Conservation (phyloP, 2,888 invertebrate genomes). For the Erebia epiphron region DNA sequence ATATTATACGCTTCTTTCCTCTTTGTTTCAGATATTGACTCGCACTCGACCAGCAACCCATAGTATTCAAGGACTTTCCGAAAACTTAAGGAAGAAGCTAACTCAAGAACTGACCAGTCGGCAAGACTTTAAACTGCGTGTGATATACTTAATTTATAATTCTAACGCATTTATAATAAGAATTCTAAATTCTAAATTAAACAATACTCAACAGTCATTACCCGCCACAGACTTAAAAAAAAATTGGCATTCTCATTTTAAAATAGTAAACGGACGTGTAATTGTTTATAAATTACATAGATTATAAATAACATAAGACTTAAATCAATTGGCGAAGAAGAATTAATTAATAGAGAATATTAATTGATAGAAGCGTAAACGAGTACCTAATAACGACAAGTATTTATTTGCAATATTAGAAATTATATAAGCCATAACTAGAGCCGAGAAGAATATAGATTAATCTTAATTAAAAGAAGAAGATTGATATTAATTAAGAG, state of each 20-base stretch:
- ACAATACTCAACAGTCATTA: constrained; percentile 23
- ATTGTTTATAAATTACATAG: not conserved
- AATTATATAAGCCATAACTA: not conserved
- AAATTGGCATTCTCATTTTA: not conserved
- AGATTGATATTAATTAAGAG: not conserved
- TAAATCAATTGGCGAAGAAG: not conserved
- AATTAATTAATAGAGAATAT: not conserved
- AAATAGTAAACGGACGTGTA: not conserved
- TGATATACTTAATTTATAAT: constrained; percentile 58
- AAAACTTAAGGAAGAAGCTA: constrained; percentile 16
- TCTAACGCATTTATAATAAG: constrained; percentile 44
- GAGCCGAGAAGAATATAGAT: not conserved
- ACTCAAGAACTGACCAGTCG: constrained; percentile 53
- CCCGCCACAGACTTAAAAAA: constrained; percentile 10
- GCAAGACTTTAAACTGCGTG: constrained; percentile 77
- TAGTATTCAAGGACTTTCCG: constrained; percentile 21
- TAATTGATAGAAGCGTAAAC: not conserved
- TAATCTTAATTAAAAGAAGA: not conserved
- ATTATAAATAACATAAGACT: not conserved
- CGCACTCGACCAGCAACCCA: not conserved
- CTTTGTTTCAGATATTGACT: constrained; percentile 40
- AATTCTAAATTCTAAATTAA: constrained; percentile 41
- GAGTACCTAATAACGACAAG: not conserved
- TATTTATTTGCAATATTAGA: not conserved
- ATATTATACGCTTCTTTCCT: not conserved